Evolutionary conservation across 2,797 vertebrate genomes (phyloP).

Genomic region (Ciconia nigra): DNA sequence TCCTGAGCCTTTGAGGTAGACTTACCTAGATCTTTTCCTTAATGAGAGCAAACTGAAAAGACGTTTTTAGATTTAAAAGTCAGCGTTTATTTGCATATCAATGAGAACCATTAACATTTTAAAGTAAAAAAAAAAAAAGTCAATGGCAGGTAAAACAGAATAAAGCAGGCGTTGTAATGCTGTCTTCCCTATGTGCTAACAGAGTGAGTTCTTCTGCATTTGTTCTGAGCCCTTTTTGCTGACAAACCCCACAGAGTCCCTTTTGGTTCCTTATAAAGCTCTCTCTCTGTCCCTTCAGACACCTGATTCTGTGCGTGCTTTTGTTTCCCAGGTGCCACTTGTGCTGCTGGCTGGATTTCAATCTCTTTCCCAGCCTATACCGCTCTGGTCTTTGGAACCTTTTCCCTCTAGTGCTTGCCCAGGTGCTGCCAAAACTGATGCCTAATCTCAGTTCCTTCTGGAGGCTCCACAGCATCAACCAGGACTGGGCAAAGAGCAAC

Average conservation of each 20-base stretch:
- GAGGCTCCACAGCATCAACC: background rate
- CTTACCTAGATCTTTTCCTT: background rate
- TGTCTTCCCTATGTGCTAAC: background rate
- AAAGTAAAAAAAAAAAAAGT: background rate
- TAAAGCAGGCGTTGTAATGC: background rate
- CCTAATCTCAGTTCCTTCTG: background rate
- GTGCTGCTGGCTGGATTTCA: background rate
- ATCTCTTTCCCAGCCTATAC: background rate
- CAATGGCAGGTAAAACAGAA: background rate
- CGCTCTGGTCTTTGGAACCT: background rate
- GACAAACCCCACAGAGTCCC: background rate
- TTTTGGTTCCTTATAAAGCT: background rate
- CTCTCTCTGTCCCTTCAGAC: background rate
- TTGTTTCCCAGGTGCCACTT: background rate
- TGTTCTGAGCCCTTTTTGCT: background rate
- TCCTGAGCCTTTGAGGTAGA: background rate
- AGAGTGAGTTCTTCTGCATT: background rate
- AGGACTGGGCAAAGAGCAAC: background rate
- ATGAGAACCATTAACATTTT: background rate
- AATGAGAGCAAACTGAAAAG: background rate
- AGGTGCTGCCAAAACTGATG: background rate
- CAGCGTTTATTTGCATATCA: background rate
- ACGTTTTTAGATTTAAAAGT: background rate
- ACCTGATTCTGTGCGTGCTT: fast-evolving
- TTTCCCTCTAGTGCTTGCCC: background rate